These are phyloP conservation scores for Siniperca undulata DNA, from an alignment of 2,797 vertebrate species.

Conservation along the genomic window DNA sequence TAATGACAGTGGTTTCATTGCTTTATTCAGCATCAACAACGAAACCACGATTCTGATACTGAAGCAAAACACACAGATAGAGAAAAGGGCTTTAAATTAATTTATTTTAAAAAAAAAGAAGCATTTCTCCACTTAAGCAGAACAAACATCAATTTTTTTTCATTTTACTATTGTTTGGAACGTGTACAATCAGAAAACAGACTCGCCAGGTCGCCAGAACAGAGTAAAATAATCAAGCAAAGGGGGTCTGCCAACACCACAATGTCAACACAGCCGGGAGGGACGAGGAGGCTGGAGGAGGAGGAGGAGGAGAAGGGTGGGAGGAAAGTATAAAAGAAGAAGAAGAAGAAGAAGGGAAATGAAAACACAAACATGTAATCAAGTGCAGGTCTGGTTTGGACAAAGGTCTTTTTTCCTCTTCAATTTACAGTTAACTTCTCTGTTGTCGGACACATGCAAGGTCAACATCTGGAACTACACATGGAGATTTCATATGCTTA, in stretches of 20 bases:
- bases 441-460: constrained; percentile 88
- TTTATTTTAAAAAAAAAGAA: constrained; percentile 84
- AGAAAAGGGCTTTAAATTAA: constrained; percentile 86
- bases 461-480: constrained; percentile 88
- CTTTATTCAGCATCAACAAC: no score
- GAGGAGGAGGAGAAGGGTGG: not conserved
- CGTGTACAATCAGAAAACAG: constrained; percentile 82
- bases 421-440: constrained; percentile 85
- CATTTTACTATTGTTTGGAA: constrained; percentile 79
- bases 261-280: constrained; percentile 66
- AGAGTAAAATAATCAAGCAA: constrained; percentile 84
- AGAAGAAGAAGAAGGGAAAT: constrained; percentile 21
- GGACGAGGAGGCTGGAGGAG: not conserved
- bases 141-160: constrained; percentile 83
- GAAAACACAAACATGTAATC: constrained; percentile 83
- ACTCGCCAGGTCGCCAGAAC: constrained; percentile 68
- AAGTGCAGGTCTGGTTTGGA: constrained; percentile 89
- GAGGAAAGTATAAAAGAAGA: not conserved
- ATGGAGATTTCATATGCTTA: constrained; percentile 85
- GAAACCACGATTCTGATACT: not conserved
- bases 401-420: constrained; percentile 61
- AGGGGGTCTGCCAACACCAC: constrained; percentile 66
- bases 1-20: no score
- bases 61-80: constrained; percentile 22
- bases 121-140: constrained; percentile 86